Conservation (phyloP, 2,797 vertebrate genomes). For the Synaphobranchus kaupii region DNA sequence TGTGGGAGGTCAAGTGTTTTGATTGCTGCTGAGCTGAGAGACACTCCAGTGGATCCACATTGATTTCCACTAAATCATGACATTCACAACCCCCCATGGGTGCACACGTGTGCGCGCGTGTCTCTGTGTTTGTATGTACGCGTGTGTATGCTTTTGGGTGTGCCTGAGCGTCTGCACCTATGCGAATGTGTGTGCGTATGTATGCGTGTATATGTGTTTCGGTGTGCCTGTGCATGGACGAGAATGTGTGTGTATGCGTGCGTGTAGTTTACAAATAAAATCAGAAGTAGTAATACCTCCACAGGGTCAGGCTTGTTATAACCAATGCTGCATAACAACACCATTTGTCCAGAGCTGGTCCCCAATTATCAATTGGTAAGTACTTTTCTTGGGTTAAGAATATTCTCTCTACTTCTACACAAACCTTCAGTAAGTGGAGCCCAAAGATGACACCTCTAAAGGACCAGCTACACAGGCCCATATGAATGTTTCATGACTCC, state of each 20-base stretch:
- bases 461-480: slow-evolving; percentile 60
- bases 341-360: not conserved
- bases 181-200: not conserved
- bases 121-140: not conserved
- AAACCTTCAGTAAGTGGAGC: slow-evolving; percentile 62
- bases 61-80: slow-evolving; percentile 33
- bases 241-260: not conserved
- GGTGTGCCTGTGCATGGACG: not conserved
- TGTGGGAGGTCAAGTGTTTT: slow-evolving; percentile 36
- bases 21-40: slow-evolving; percentile 10
- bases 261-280: not conserved
- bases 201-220: not conserved
- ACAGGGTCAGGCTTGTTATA: not conserved
- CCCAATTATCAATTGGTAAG: not conserved
- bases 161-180: not conserved
- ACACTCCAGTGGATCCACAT: slow-evolving; percentile 38
- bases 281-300: not conserved
- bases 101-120: not conserved
- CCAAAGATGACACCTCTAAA: slow-evolving; percentile 54
- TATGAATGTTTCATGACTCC: slow-evolving; percentile 81
- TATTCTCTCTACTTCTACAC: slow-evolving; percentile 52
- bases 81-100: not conserved
- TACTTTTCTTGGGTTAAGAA: not conserved
- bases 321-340: slow-evolving; percentile 1
- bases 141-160: not conserved